phyloP scores from a whole-genome alignment of 2,888 invertebrate genomes.

The Strigamia transsilvanica region DNA sequence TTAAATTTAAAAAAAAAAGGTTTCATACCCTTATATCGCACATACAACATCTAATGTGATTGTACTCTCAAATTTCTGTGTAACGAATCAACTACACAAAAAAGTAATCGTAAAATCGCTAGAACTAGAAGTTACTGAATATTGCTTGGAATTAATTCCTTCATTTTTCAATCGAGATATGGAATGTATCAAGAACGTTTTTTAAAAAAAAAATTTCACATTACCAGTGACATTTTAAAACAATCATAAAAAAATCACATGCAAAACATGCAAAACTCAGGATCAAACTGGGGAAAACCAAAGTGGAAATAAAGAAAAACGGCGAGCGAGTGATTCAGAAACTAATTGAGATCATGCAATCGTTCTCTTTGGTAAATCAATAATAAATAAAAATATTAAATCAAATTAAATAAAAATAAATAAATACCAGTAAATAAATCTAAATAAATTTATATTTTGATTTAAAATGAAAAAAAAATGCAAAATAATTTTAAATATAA shows the following conservation, averaged over 20 bases:
- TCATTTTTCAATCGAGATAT: neutral
- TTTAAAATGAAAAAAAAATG: neutral
- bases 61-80: neutral
- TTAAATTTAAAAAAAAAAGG: neutral
- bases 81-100: neutral
- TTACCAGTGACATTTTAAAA: neutral
- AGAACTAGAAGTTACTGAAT: constrained; percentile 20
- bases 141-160: constrained; percentile 16
- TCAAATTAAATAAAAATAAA: neutral
- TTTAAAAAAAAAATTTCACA: neutral
- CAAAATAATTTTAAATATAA: neutral
- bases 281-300: constrained; percentile 16
- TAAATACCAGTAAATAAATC: neutral
- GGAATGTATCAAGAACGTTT: neutral
- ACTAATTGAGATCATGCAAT: constrained; percentile 6
- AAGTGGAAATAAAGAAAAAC: neutral
- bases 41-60: constrained; percentile 14
- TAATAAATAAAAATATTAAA: no score
- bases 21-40: constrained; percentile 14
- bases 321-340: neutral
- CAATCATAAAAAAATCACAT: neutral
- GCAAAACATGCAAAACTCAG: constrained; percentile 36
- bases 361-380: neutral
- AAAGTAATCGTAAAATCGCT: neutral
- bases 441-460: neutral